Evolutionary conservation across 2,888 invertebrate species (phyloP), one percentile per base, ranked within the genome.

Genomic region (Agrotis exclamationis): DNA sequence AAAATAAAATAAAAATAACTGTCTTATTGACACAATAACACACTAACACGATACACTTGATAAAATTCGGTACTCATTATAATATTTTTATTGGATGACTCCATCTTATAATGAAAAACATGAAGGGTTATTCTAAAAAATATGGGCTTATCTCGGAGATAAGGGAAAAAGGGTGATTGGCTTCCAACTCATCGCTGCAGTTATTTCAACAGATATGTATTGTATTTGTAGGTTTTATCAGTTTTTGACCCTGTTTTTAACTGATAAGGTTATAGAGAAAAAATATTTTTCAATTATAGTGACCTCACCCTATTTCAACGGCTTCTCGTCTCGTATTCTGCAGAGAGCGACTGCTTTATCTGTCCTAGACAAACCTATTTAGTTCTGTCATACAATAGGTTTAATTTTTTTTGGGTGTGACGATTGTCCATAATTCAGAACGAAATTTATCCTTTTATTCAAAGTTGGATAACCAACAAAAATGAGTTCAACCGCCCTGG

Each of bases 11-110:
- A 5, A 58, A 51, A 45, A 18, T n/a, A 24, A 48, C 6, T 14
- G 13, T 44, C 7, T 33, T 47, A 33, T 67, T 72, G 56, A 65
- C 68, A 69, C 71, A 63, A 53, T 22, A 59, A 28, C 50, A 63
- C 59, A 56, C 16, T 44, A 24, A 70, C 59, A 62, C 78, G 56
- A 47, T 66, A 62, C 73, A 56, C 70, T 63, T 54, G 33, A 56
- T 47, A 58, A 80, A 74, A 74, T 84, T 84, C 58, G 80, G 78
- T 45, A 5, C 58, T 69, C 58, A 76, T 74, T 83, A 65, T 58
- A 70, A 59, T 63, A 70, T 63, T 63, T 0, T 56, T 54, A 45
- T 70, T 74, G 51, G 22, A 20, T 22, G 39, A 53, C 58, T 1
- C 67, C 54, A 68, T 64, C 48, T 82, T 82, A 72, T 60, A 83